Evolutionary conservation across 1,140 invertebrate genomes (phyloP).

Genomic region (Lethocerus indicus): DNA sequence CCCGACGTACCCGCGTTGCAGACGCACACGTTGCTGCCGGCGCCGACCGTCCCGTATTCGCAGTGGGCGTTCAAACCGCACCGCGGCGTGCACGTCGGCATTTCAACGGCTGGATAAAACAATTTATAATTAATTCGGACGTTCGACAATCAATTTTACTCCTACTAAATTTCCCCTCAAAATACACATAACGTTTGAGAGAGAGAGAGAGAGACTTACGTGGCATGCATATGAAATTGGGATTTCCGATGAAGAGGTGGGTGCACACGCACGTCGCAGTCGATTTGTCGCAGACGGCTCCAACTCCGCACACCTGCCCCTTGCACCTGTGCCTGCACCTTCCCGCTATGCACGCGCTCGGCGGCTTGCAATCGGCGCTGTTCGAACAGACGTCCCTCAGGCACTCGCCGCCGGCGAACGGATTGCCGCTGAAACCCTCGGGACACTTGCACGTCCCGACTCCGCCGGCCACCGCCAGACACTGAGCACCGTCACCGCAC

Average conservation of each 20-base stretch:
- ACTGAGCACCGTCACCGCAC: slow-evolving; percentile 68
- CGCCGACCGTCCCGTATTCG: slow-evolving; percentile 44
- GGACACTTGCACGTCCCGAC: slow-evolving; percentile 77
- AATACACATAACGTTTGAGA: neutral
- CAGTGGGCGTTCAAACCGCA: slow-evolving; percentile 76
- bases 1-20: slow-evolving; percentile 69
- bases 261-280: slow-evolving; percentile 74
- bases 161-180: too few species aligned
- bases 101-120: slow-evolving; percentile 44
- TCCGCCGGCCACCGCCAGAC: slow-evolving; percentile 66
- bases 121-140: too few species aligned
- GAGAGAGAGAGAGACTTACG: slow-evolving; percentile 42
- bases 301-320: slow-evolving; percentile 61
- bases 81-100: slow-evolving; percentile 56
- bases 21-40: slow-evolving; percentile 48
- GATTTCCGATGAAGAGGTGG: slow-evolving; percentile 73
- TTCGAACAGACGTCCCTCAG: slow-evolving; percentile 60
- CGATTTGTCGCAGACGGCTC: slow-evolving; percentile 58
- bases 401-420: slow-evolving; percentile 75
- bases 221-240: slow-evolving; percentile 75
- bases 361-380: slow-evolving; percentile 52
- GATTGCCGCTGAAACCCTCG: slow-evolving; percentile 71
- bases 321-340: slow-evolving; percentile 73
- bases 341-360: slow-evolving; percentile 65
- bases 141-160: too few species aligned